Percentiles rank a stretch among this genome's conserved stretches.
phyloP scores from a whole-genome alignment of 1,140 invertebrate species.

The Chironomus striatipennis region DNA sequence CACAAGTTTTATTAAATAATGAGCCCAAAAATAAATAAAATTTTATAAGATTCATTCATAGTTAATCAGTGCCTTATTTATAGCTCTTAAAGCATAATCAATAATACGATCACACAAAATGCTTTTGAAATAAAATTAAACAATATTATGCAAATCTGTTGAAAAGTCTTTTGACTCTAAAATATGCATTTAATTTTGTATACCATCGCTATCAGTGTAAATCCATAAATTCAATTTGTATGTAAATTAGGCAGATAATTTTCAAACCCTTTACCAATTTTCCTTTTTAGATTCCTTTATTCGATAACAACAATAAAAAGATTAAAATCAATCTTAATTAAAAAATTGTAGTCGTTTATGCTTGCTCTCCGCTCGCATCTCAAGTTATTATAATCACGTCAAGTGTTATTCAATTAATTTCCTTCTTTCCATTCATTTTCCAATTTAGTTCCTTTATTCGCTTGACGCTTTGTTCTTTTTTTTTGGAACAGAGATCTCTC shows the following conservation, averaged over 20 bases:
- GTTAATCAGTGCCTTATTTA: not conserved
- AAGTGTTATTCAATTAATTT: slow-evolving; percentile 14
- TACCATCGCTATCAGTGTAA: too few relatives aligned
- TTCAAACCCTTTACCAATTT: not conserved
- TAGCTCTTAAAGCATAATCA: not conserved
- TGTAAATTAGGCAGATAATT: not conserved
- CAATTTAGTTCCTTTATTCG: not conserved
- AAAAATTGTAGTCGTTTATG: too few relatives aligned
- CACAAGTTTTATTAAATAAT: too few relatives aligned
- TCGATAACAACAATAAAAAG: too few relatives aligned
- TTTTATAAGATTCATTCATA: not conserved
- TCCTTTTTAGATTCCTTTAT: not conserved
- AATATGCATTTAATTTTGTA: not conserved
- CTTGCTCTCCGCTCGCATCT: too few relatives aligned
- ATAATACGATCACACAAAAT: not conserved
- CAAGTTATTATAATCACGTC: not conserved
- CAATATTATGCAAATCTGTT: not conserved
- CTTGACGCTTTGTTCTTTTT: not conserved
- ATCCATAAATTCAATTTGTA: slow-evolving; percentile 9
- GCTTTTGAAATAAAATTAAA: not conserved
- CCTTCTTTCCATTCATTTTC: not conserved
- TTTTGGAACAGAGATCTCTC: not conserved
- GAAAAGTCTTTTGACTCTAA: not conserved
- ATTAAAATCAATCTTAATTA: too few relatives aligned
- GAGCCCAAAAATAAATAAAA: not conserved